Evolutionary conservation across 1,140 invertebrate genomes (phyloP).

Genomic region (Penaeus japonicus): DNA sequence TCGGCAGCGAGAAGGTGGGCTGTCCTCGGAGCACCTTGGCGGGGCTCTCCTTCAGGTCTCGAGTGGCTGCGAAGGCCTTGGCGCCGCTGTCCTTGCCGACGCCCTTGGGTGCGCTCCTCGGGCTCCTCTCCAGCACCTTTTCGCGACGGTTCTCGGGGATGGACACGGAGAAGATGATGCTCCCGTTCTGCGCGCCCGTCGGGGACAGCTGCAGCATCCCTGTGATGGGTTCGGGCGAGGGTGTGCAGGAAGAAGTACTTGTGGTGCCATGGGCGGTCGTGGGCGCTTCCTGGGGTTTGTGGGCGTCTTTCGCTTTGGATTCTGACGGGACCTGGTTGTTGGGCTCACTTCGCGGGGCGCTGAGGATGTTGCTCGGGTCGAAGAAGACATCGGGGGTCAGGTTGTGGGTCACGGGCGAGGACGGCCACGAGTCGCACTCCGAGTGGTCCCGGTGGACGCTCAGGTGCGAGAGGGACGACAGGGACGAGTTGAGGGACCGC

Average conservation of each 20-base stretch:
- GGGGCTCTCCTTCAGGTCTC: too few relatives aligned
- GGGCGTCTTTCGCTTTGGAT: background rate
- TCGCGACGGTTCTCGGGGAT: slow-evolving; percentile 29
- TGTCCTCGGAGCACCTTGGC: too few relatives aligned
- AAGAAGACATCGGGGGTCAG: slow-evolving; percentile 6
- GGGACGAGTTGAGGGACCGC: slow-evolving; percentile 51
- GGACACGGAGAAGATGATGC: slow-evolving; percentile 41
- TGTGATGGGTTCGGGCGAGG: slow-evolving; percentile 43
- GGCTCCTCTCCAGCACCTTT: background rate
- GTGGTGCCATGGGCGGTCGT: background rate
- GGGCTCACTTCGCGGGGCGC: background rate
- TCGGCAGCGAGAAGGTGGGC: too few relatives aligned
- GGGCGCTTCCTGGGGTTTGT: background rate
- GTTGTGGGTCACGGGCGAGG: background rate
- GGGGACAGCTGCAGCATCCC: slow-evolving; percentile 40
- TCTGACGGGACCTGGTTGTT: background rate
- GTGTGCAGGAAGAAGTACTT: background rate
- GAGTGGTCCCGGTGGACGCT: slow-evolving; percentile 36
- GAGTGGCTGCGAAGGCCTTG: too few relatives aligned
- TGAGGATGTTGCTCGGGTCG: background rate
- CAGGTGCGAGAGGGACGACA: slow-evolving; percentile 49
- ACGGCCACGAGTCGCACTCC: slow-evolving; percentile 41
- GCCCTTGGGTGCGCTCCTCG: background rate
- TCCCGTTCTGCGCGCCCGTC: background rate
- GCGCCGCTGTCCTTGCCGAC: background rate